Conservation (phyloP, 2,797 vertebrate species). For the Gorsachius magnificus region DNA sequence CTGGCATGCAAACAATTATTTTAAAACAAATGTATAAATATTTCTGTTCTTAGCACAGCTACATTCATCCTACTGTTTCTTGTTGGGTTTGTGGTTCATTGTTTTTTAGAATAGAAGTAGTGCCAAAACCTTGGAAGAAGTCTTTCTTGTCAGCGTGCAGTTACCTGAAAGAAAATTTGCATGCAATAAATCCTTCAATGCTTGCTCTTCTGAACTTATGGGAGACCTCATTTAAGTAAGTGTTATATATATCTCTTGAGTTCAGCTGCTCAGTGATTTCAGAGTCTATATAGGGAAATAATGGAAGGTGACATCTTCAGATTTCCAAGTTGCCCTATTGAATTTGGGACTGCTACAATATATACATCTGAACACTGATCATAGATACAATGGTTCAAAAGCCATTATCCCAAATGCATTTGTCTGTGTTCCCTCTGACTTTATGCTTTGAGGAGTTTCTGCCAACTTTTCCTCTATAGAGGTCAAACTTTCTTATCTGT, state of each 20-base stretch:
- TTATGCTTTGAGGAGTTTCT: not conserved
- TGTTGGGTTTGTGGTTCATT: not conserved
- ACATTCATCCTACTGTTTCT: not conserved
- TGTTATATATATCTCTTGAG: not conserved
- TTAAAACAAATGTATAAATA: not conserved
- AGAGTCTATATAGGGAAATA: not conserved
- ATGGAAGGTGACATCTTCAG: not conserved
- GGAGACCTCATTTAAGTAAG: slow-evolving; percentile 84
- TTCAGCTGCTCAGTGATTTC: not conserved
- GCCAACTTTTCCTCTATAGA: not conserved
- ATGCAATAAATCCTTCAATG: slow-evolving; percentile 84
- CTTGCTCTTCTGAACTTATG: slow-evolving; percentile 80
- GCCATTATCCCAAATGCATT: not conserved
- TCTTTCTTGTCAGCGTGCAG: slow-evolving; percentile 76
- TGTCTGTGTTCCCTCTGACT: not conserved
- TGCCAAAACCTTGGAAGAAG: slow-evolving; percentile 87
- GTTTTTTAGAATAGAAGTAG: slow-evolving; percentile 76
- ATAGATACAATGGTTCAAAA: not conserved
- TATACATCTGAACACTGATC: not conserved
- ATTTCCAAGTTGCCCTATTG: not conserved
- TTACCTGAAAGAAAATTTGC: slow-evolving; percentile 79
- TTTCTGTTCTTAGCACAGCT: not conserved
- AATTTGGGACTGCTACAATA: not conserved
- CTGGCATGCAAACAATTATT: not conserved
- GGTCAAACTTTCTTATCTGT: not conserved